Conservation (phyloP, 1,140 invertebrate genomes). For the Aethina tumida region DNA sequence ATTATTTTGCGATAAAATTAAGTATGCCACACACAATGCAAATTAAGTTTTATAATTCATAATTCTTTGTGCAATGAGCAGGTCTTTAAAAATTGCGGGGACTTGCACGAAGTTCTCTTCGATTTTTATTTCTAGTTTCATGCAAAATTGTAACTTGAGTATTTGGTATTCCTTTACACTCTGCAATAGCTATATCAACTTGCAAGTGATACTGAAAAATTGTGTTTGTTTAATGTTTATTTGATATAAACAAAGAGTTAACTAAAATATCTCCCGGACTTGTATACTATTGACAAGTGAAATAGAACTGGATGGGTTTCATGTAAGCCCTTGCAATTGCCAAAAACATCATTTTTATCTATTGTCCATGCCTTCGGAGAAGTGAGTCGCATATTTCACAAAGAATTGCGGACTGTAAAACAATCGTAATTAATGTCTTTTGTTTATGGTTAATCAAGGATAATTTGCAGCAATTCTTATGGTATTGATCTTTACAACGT, state of each 20-base stretch:
- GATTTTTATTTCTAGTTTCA: not conserved
- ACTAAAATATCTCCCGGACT: no score
- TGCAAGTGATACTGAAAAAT: no score
- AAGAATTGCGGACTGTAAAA: not conserved
- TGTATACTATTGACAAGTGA: no score
- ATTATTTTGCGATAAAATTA: not conserved
- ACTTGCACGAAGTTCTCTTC: not conserved
- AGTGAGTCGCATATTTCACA: not conserved
- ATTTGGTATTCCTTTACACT: slow-evolving; percentile 3
- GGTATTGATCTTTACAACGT: slow-evolving; percentile 6
- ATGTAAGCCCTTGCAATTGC: no score
- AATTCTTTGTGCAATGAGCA: not conserved
- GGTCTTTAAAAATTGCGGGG: no score
- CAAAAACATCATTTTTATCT: not conserved
- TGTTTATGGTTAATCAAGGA: not conserved
- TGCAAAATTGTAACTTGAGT: not conserved
- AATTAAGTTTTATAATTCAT: slow-evolving; percentile 1
- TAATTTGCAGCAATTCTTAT: no score
- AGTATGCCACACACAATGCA: not conserved
- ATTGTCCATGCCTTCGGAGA: not conserved
- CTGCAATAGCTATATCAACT: not conserved
- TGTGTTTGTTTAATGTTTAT: no score
- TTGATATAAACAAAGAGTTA: no score
- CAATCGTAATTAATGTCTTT: not conserved
- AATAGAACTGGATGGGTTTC: no score